Percentiles rank a stretch among this genome's conserved stretches.
These are phyloP conservation scores for Thrips palmi DNA, from an alignment of 1,140 invertebrate species.

Conservation along the genomic window DNA sequence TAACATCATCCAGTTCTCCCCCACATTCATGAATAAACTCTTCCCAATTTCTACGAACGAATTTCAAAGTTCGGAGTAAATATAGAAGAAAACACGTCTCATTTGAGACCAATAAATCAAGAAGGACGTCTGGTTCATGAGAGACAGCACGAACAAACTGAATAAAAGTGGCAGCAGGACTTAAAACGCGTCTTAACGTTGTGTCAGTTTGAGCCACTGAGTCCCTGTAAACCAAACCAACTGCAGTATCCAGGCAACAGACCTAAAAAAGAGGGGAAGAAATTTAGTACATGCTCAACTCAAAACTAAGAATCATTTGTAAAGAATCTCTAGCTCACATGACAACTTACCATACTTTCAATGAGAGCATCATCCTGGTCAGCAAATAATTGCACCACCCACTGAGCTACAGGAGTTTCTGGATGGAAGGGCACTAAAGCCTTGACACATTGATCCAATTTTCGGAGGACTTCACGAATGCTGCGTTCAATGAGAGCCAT, in stretches of 20 bases:
- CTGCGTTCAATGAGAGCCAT: constrained; percentile 73
- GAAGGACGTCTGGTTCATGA: constrained; percentile 59
- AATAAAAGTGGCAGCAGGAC: constrained; percentile 64
- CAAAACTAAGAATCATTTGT: too few species aligned
- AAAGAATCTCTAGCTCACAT: too few species aligned
- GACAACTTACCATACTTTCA: constrained; percentile 83
- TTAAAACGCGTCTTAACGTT: constrained; percentile 48
- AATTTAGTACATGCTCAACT: too few species aligned
- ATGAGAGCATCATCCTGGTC: constrained; percentile 82
- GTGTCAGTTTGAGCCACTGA: constrained; percentile 45
- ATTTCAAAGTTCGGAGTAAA: constrained; percentile 68
- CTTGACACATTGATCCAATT: constrained; percentile 66
- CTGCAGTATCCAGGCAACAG: constrained; percentile 73
- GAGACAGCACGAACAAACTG: constrained; percentile 68
- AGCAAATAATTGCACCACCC: constrained; percentile 69
- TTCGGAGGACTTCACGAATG: constrained; percentile 56
- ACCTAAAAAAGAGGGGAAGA: too few species aligned
- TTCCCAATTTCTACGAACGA: constrained; percentile 62
- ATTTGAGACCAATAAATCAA: constrained; percentile 77
- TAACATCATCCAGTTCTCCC: constrained; percentile 58
- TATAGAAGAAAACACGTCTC: constrained; percentile 82
- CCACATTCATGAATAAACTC: constrained; percentile 62
- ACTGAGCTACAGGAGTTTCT: constrained; percentile 68
- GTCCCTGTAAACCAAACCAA: constrained; percentile 62
- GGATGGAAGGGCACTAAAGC: constrained; percentile 66